Evolutionary conservation across 2,888 invertebrate species (phyloP), one percentile per base, ranked within the genome.

Genomic region (Ophion ellenae): DNA sequence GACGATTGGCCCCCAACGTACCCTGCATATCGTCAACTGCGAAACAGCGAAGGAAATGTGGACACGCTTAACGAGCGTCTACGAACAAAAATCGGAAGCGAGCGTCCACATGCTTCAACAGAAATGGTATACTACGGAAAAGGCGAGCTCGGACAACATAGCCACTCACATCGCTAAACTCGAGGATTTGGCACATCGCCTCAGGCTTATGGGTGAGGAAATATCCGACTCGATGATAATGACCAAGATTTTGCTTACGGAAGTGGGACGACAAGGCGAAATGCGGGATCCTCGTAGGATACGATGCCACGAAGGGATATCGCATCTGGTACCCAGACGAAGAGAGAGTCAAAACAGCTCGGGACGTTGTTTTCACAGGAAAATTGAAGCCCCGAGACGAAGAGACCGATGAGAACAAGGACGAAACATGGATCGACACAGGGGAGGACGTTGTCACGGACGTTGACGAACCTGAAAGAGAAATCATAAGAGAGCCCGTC

Each of bases 31-130:
- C 6, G 83, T 90, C 24, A 90, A 90, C 81, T 92, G 90, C 70
- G 59, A 86, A 36, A 79, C 87, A n/a, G 79, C 90, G 2, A 86
- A 88, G n/a, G 86, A 88, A 36, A 92, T 92, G 91, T 92, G 91
- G 90, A 66, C 84, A 9, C 89, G 89, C n/a, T n/a, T n/a, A n/a
- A n/a, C n/a, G n/a, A n/a, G n/a, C n/a, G n/a, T n/a, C n/a, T n/a
- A n/a, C n/a, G n/a, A n/a, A n/a, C 89, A 90, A 36, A 90, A 90
- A 64, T 88, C 88, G 1, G 90, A 90, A 74, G 83, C 89, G 1
- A 89, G 83, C 32, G 86, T 89, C 24, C 90, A 90, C 67, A 66
- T 84, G 45, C 45, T 81, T 1, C 80, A 83, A 10, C 81, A 83
- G 10, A 14, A 81, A 24, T 86, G 77, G 80, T 86, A 78, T 64